Evolutionary conservation across 2,113 vertebrate species (phyloP).

Genomic region (Hymenochirus boettgeri): DNA sequence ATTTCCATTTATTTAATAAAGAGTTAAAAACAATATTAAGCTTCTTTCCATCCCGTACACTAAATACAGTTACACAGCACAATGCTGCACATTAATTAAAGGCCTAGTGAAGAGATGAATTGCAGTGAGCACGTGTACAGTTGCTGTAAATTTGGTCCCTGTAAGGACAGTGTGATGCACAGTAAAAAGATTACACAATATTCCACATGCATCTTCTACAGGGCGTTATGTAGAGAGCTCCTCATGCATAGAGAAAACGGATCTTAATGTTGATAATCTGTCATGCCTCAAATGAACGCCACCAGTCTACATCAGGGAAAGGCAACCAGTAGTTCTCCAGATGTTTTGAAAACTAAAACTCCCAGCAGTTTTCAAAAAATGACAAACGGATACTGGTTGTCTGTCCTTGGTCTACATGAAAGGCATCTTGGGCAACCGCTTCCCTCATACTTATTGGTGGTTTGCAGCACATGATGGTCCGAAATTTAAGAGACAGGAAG

Average conservation of each 20-base stretch:
- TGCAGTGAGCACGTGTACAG: background rate
- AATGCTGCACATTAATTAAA: background rate
- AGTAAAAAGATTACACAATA: background rate
- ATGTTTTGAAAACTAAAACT: no score
- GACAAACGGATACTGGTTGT: no score
- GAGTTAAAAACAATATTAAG: slow-evolving; percentile 6
- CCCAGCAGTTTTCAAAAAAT: no score
- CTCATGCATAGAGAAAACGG: background rate
- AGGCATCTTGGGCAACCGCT: no score
- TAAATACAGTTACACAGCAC: background rate
- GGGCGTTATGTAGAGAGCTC: background rate
- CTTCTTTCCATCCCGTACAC: background rate
- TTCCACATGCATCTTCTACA: background rate
- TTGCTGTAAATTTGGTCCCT: background rate
- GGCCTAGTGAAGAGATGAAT: background rate
- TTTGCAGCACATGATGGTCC: no score
- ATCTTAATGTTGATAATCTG: background rate
- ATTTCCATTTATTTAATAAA: background rate
- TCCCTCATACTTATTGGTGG: no score
- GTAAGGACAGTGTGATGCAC: background rate
- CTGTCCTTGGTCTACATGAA: no score
- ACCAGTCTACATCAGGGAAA: no score
- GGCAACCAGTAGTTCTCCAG: no score
- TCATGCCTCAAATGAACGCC: background rate
- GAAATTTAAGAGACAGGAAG: no score